Percentiles rank a stretch among this genome's conserved stretches.
phyloP scores from a whole-genome alignment of 2,888 invertebrate genomes.

The Teleogryllus oceanicus region DNA sequence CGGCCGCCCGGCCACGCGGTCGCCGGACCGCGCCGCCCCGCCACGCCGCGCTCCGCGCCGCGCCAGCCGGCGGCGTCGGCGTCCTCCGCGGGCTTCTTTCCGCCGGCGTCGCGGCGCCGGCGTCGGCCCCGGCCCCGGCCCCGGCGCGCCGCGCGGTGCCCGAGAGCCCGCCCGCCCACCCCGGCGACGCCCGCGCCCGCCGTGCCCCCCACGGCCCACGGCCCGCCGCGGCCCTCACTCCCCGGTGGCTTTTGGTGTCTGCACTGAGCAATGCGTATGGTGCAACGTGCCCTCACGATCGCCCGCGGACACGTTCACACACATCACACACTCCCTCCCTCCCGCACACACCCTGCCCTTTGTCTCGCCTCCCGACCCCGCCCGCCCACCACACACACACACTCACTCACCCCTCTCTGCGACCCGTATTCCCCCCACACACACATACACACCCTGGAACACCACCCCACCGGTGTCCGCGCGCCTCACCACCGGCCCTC shows the following conservation, averaged over 20 bases:
- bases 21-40: background rate
- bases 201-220: background rate
- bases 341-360: no score
- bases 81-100: background rate
- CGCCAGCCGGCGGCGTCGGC: background rate
- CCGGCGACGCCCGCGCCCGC: background rate
- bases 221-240: background rate
- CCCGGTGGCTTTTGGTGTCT: slow-evolving; percentile 18
- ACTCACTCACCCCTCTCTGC: no score
- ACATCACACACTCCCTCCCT: no score
- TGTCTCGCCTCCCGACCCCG: no score
- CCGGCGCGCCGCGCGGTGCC: background rate
- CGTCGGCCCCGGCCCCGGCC: background rate
- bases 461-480: background rate
- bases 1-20: background rate
- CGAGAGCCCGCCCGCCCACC: background rate
- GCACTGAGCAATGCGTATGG: slow-evolving; percentile 8
- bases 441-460: no score
- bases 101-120: background rate
- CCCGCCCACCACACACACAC: no score
- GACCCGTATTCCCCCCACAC: no score
- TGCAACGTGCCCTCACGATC: background rate
- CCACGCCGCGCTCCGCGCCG: background rate
- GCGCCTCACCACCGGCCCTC: background rate
- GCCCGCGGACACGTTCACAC: no score